Base-by-base conservation (phyloP, 64 coral and sea anemone genomes). In the Montipora efflorescens region DNA sequence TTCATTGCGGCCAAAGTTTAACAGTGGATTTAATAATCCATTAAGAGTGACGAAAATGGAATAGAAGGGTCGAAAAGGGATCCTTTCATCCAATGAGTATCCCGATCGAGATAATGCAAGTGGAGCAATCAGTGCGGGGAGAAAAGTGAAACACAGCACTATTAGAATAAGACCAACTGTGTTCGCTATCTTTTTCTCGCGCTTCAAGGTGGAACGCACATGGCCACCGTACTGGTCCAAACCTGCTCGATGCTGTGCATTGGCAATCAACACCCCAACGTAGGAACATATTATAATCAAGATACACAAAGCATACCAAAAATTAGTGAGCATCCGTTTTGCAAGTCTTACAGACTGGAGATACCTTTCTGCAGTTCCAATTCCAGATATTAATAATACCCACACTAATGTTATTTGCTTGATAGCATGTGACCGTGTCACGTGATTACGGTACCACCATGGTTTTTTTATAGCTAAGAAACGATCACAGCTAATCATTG, bases 81-180 rank as follows among this genome's bases (percentile, higher is more conserved):
- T 7, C 28, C 28, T 28, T 64, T 8, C 59, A 64, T 64, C 59
- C 7, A 9, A 8, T 14, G 23, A 28, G 28, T 28, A 28, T 25
- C 25, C 25, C 25, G 25, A 14, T 0, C 11, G 20, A 10, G 10
- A 19, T 13, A 8, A 28, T 13, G 55, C 10, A 4, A 57, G 8
- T 57, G 79, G 79, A 11, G 3, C 16, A 57, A 9, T 13, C 20
- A 81, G 4, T 0, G 51, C 52, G 4, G 79, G 79, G 8, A 81
- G 23, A 52, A 81, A 5, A 81, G 79, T 81, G 4, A 81, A 81
- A 3, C 50, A 8, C 1, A 81, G 22, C 4, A 59, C 79, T 12
- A 81, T 3, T 0, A 81, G 52, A 8, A 81, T 81, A 9, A 81
- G 59, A 13, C 79, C 51, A 36, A 81, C 79, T 81, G 79, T 81